Base-by-base conservation (phyloP, 1,140 invertebrate species). In the Nixonia krombeini region DNA sequence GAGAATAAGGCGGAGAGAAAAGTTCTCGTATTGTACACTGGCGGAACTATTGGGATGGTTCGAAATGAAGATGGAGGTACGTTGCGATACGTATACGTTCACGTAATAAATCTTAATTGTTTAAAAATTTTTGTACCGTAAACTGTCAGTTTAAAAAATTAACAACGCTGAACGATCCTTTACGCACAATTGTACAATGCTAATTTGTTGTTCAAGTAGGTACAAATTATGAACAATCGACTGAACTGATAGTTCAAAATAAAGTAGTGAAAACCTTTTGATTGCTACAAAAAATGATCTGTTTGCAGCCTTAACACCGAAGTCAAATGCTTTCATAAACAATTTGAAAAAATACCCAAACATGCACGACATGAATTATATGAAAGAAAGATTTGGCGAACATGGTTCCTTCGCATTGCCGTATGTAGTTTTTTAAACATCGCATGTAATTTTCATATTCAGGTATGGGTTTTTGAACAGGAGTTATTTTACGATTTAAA, bases 1-100 rank as follows among this genome's bases (percentile, higher is more conserved):
- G 64, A 76, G 6, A 59, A 37, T 38, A 56, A 78, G 4, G 57
- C 58, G 2, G 79, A 81, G 46, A 75, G 75, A 10, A 76, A 50
- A 55, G 91, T 96, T 2, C 83, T 94, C 8, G 93, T 96, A 12
- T 83, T 96, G 1, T 96, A 95, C 62, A 95, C 93, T 0, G 94
- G 94, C 4, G 94, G 94, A 8, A 96, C 94, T 0, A 96, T 96
- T 63, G 94, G 94, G 13, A 96, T 96, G 94, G 85, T 92, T 62
- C 87, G 90, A 55, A 92, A 93, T 75, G 83, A 88, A 4, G 81
- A 89, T 18, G 90, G 91, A 84, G 90, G 92, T 92, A 86, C 16
- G 50, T 28, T 1, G 4, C 47, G n/a, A 26, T 10, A 47, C 52
- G 8, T 17, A 13, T 40, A 38, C 42, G 9, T 10, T 40, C 2